phyloP scores from a whole-genome alignment of 92 coral and sea anemone species.

The Muricea muricata region DNA sequence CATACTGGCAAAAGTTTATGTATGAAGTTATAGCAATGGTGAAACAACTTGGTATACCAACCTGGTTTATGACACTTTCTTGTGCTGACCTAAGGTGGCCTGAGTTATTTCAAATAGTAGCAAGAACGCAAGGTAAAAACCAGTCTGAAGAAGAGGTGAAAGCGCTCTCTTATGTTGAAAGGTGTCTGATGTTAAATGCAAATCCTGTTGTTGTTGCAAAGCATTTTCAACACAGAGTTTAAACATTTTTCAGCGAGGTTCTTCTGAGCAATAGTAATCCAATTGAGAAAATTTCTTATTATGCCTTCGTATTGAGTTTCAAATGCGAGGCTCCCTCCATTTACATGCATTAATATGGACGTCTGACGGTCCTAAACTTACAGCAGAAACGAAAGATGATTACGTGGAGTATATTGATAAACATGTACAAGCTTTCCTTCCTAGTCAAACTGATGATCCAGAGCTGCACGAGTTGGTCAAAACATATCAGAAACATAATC shows the following conservation, averaged over 20 bases:
- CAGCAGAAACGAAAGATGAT: background rate
- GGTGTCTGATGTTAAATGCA: background rate
- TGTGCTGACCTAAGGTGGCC: background rate
- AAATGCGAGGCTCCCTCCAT: background rate
- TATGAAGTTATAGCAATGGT: background rate
- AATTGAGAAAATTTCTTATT: background rate
- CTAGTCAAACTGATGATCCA: background rate
- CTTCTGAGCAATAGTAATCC: background rate
- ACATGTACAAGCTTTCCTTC: background rate
- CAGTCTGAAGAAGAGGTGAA: background rate
- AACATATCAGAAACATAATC: background rate
- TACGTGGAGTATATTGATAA: background rate
- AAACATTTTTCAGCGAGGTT: background rate
- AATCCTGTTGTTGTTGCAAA: slow-evolving; percentile 2
- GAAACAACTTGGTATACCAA: background rate
- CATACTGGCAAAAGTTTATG: background rate
- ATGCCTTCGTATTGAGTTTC: background rate
- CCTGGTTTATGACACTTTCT: background rate
- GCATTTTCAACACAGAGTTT: background rate
- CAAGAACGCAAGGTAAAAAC: background rate
- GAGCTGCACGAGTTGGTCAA: background rate
- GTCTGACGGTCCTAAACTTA: background rate
- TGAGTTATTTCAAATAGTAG: background rate
- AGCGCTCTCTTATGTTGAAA: background rate
- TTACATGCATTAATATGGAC: background rate